Percentiles rank a stretch among this genome's conserved stretches.
These are phyloP conservation scores for Paramuricea clavata DNA, from an alignment of 92 coral and sea anemone species.

Conservation along the genomic window DNA sequence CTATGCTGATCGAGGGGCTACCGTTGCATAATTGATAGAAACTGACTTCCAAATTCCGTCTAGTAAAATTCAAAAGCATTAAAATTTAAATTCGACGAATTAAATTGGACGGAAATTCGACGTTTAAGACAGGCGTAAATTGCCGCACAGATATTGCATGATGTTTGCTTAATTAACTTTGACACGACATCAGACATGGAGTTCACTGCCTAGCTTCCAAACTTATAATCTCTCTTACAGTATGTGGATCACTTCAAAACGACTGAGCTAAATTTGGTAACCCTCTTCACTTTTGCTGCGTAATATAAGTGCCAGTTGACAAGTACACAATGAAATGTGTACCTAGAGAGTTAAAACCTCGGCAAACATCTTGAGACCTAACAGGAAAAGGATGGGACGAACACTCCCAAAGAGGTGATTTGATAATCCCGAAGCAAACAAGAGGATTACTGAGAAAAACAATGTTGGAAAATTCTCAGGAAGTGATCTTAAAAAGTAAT, in stretches of 20 bases:
- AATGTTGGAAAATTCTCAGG: neutral
- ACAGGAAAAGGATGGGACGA: constrained; percentile 39
- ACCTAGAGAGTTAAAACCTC: constrained; percentile 3
- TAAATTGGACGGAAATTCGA: too few species aligned
- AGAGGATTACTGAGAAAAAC: constrained; percentile 23
- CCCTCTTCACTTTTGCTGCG: neutral
- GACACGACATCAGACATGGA: neutral
- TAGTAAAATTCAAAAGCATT: too few species aligned
- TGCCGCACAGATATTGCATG: neutral
- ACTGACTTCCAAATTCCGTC: too few species aligned
- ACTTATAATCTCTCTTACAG: neutral
- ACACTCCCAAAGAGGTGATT: constrained; percentile 1
- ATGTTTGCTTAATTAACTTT: neutral
- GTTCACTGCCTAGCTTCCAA: neutral
- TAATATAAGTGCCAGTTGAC: neutral
- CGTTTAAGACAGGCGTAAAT: neutral
- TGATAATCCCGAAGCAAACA: constrained; percentile 22
- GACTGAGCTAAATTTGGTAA: neutral
- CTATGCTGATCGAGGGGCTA: too few species aligned
- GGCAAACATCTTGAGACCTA: constrained; percentile 3
- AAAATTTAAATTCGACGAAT: too few species aligned
- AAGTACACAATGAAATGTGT: constrained; percentile 13
- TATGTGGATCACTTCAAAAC: too few species aligned
- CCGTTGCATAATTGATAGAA: too few species aligned
- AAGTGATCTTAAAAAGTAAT: neutral